A percentile compares a stretch with the other conserved stretches of the same genome.
These are phyloP conservation scores for Eriosoma lanigerum DNA, from an alignment of 1,140 invertebrate species.

Conservation along the genomic window DNA sequence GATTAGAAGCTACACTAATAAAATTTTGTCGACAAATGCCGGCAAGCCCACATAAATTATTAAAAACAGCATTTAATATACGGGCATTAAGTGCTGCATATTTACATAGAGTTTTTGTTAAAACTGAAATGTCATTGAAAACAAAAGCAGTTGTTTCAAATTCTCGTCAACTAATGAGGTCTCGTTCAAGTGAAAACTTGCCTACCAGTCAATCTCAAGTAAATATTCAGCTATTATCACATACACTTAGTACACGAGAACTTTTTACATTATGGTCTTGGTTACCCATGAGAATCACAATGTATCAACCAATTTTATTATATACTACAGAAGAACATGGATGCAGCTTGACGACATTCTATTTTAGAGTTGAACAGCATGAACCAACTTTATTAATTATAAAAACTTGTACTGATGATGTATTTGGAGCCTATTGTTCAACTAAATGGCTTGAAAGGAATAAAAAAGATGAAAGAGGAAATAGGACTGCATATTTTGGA, in stretches of 20 bases:
- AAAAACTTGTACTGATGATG: slow-evolving; percentile 88
- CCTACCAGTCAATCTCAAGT: slow-evolving; percentile 88
- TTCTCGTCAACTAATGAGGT: slow-evolving; percentile 70
- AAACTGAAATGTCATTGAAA: slow-evolving; percentile 89
- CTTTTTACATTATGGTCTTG: slow-evolving; percentile 91
- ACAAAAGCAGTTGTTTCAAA: slow-evolving; percentile 67
- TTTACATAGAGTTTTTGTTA: slow-evolving; percentile 86
- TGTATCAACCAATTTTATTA: slow-evolving; percentile 90
- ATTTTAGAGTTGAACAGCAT: slow-evolving; percentile 84
- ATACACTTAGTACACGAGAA: slow-evolving; percentile 87
- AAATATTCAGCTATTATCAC: slow-evolving; percentile 91
- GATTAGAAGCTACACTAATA: slow-evolving; percentile 75
- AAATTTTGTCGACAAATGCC: slow-evolving; percentile 88
- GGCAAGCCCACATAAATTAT: slow-evolving; percentile 79
- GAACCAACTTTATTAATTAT: slow-evolving; percentile 91
- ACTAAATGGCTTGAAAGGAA: slow-evolving; percentile 84
- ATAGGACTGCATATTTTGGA: slow-evolving; percentile 90
- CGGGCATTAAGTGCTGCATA: slow-evolving; percentile 83
- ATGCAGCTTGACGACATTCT: slow-evolving; percentile 91
- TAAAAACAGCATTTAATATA: slow-evolving; percentile 87
- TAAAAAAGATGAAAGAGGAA: slow-evolving; percentile 82
- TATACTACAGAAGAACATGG: slow-evolving; percentile 97
- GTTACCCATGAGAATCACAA: slow-evolving; percentile 91
- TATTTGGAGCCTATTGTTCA: slow-evolving; percentile 93
- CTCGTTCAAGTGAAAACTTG: slow-evolving; percentile 82